These are phyloP conservation scores for Orycteropus afer DNA, from an alignment of 2,113 vertebrate species.

Conservation along the genomic window DNA sequence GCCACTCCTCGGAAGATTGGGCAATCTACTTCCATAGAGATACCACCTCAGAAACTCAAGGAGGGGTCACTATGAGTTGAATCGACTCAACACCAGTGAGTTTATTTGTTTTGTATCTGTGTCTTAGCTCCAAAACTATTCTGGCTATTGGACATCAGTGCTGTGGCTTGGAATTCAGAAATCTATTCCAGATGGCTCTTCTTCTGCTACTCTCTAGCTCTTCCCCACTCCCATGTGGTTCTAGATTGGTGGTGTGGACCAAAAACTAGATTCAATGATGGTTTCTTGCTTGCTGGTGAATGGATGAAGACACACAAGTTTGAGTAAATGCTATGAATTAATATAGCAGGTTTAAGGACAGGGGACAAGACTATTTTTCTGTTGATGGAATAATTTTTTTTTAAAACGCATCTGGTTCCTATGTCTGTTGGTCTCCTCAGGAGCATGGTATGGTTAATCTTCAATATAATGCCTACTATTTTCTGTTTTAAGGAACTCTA, in stretches of 20 bases:
- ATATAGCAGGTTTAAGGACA: neutral
- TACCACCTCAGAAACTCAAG: no score
- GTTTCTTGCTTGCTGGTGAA: neutral
- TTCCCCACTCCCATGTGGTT: neutral
- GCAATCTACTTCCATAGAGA: no score
- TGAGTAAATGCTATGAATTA: neutral
- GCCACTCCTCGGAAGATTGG: no score
- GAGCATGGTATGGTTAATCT: neutral
- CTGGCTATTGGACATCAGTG: neutral
- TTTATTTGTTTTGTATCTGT: no score
- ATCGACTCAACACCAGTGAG: no score
- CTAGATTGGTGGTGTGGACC: neutral
- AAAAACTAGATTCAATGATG: neutral
- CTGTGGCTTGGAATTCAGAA: slow-evolving; percentile 1
- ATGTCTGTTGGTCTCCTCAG: neutral
- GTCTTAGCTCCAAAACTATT: neutral
- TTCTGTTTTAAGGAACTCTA: no score
- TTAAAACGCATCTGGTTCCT: neutral
- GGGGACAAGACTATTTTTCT: slow-evolving; percentile 1
- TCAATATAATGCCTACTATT: neutral
- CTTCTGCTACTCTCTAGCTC: neutral
- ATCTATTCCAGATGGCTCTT: slow-evolving; percentile 47
- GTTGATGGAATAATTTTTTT: neutral
- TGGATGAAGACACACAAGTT: neutral
- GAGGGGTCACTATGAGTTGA: no score